Evolutionary conservation across 2,888 invertebrate species (phyloP), one percentile per base, ranked within the genome.

Genomic region (Metallyticus violacea): DNA sequence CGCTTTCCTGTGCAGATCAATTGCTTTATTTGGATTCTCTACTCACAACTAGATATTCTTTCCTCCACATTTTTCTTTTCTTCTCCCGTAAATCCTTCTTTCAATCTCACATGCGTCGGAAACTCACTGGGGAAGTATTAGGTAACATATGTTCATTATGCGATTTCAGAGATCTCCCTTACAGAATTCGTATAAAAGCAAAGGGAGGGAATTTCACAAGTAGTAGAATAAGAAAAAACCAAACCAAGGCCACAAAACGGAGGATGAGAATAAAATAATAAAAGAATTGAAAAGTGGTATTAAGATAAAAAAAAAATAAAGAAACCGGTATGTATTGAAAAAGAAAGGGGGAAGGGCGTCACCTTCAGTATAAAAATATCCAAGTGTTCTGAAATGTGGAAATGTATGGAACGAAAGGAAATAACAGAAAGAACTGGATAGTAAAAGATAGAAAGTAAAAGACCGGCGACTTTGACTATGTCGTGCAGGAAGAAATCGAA

Each of bases 111-210:
- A 62, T 62, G 40, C 40, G 40, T 62, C 40, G 15, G 40, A 15
- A 62, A 62, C 40, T 15, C 40, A 62, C 15, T 7, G 9, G 2
- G 22, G n/a, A 15, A 40, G 30, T 27, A 7, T 40, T 76, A 76
- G 62, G 82, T 26, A 82, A 26, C 76, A 76, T 82, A 82, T 82
- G 82, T 82, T 82, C 82, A 82, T 82, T 82, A 82, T 82, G 26
- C 82, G 76, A 40, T 9, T 82, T 27, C 22, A 26, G 7, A 82
- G 6, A n/a, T 62, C 40, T 62, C 40, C 40, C 40, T 62, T 3
- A 62, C 40, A 62, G 40, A 15, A 15, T 62, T 22, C 40, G 15
- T 4, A 62, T 62, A 62, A 15, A n/a, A 62, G 40, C 15, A 62
- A 15, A 62, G 40, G 40, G 15, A 62, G 40, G 15, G 40, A 40